Conservation (phyloP, 2,113 vertebrate genomes). For the Rissa tridactyla region DNA sequence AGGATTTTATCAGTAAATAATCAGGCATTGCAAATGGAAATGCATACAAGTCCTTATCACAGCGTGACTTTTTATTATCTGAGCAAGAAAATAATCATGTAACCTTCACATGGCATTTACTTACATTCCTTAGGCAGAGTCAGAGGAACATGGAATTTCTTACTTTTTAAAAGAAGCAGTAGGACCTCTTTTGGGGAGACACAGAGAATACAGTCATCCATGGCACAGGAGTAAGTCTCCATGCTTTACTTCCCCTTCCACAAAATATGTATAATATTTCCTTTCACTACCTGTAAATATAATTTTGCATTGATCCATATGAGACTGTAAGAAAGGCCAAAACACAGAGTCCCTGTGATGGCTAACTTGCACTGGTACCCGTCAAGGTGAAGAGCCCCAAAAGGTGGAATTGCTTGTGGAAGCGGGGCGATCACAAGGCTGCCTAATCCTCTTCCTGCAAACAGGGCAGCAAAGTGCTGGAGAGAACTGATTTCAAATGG, state of each 20-base stretch:
- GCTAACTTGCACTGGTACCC: not conserved
- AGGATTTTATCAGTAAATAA: not conserved
- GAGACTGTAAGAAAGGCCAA: not conserved
- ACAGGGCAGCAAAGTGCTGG: not conserved
- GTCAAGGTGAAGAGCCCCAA: not conserved
- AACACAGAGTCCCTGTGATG: not conserved
- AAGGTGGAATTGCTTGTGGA: not conserved
- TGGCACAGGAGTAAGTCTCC: not conserved
- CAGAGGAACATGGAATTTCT: not conserved
- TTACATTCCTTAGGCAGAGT: not conserved
- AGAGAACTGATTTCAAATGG: not conserved
- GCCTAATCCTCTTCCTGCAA: not conserved
- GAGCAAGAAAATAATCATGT: not conserved
- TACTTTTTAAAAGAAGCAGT: not conserved
- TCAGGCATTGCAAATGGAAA: constrained; percentile 29
- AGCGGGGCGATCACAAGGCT: not conserved
- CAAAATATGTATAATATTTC: not conserved
- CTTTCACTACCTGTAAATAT: not conserved
- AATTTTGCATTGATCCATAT: not conserved
- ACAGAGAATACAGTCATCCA: not conserved
- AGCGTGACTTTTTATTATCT: not conserved
- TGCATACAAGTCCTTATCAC: not conserved
- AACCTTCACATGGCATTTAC: constrained; percentile 37
- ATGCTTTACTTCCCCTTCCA: not conserved
- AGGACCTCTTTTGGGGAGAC: not conserved